Evolutionary conservation across 2,888 invertebrate genomes (phyloP), one percentile per base, ranked within the genome.

Genomic region (Cybosia mesomella): DNA sequence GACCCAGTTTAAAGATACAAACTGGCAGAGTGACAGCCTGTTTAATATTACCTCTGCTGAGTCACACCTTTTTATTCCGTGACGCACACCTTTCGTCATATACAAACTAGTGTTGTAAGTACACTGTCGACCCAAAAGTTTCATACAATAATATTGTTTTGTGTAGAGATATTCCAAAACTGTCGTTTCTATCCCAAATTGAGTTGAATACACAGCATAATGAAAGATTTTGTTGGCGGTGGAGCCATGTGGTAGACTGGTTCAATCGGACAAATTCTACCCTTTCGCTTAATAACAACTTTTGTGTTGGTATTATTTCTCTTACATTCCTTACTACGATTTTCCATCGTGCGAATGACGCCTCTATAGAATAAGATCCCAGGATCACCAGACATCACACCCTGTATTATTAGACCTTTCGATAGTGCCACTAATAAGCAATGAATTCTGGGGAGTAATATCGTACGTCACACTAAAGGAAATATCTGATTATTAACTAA

Each of bases 51-150:
- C 62, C 54, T 66, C 66, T 55, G 24, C 55, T 32, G 32, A 63
- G 66, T 70, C 59, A 34, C 70, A 66, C 66, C 63, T 66, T 59
- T 68, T 59, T 70, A 66, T 70, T 55, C 55, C 66, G 66, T 70
- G 70, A 66, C 66, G 61, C 59, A 62, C 49, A 63, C 66, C 61
- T 57, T 62, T 54, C 59, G 69, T 63, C 66, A 70, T 63, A 43
- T 61, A 59, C 66, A 66, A 66, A 70, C 66, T 70, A 66, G 32
- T 49, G 54, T 43, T 22, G 55, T n/a, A 61, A 21, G 61, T 65
- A 65, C 68, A 68, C 39, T 65, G 61, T 22, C 36, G 34, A 55
- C n/a, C 68, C 43, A 34, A 68, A 65, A 57, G 36, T 34, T 34
- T 54, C 4, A 43, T 13, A 32, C 32, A 62, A 43, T 49, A 24